Conservation (phyloP, 2,888 invertebrate genomes). For the Rhingia campestris region DNA sequence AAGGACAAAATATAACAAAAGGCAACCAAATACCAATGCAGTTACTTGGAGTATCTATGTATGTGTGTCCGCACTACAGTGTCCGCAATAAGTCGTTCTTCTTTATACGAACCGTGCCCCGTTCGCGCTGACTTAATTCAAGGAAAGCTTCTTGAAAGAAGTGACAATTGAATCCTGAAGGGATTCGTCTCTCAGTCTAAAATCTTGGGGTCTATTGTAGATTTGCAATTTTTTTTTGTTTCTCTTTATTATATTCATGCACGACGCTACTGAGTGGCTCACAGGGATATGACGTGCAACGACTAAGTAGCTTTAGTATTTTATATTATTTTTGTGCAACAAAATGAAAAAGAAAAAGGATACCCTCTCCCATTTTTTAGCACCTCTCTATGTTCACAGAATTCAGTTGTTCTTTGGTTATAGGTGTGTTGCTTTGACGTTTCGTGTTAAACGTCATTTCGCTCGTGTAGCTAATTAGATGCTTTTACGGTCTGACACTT, state of each 20-base stretch:
- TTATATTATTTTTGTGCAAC: slow-evolving; percentile 35
- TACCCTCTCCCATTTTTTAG: slow-evolving; percentile 9
- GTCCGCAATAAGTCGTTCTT: slow-evolving; percentile 16
- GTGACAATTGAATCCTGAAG: slow-evolving; percentile 67
- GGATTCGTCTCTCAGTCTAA: slow-evolving; percentile 32
- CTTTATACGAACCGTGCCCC: not conserved
- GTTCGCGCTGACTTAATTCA: slow-evolving; percentile 48
- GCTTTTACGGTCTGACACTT: slow-evolving; percentile 67
- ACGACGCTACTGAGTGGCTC: slow-evolving; percentile 59
- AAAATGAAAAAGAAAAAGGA: slow-evolving; percentile 32
- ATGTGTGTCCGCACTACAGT: slow-evolving; percentile 14
- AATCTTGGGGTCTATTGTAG: slow-evolving; percentile 5
- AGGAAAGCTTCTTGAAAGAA: slow-evolving; percentile 70
- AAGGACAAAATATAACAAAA: slow-evolving; percentile 62
- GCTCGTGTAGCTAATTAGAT: slow-evolving; percentile 68
- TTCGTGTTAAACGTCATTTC: slow-evolving; percentile 69
- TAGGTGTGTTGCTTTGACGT: slow-evolving; percentile 38
- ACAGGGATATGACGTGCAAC: slow-evolving; percentile 49
- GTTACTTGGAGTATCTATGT: not conserved
- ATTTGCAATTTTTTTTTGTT: slow-evolving; percentile 20
- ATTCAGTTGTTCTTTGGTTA: not conserved
- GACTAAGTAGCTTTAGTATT: slow-evolving; percentile 60
- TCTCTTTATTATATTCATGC: not conserved
- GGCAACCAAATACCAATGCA: slow-evolving; percentile 42
- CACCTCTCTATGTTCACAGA: slow-evolving; percentile 1